phyloP scores from a whole-genome alignment of 2,888 invertebrate species.

The Teleogryllus oceanicus region DNA sequence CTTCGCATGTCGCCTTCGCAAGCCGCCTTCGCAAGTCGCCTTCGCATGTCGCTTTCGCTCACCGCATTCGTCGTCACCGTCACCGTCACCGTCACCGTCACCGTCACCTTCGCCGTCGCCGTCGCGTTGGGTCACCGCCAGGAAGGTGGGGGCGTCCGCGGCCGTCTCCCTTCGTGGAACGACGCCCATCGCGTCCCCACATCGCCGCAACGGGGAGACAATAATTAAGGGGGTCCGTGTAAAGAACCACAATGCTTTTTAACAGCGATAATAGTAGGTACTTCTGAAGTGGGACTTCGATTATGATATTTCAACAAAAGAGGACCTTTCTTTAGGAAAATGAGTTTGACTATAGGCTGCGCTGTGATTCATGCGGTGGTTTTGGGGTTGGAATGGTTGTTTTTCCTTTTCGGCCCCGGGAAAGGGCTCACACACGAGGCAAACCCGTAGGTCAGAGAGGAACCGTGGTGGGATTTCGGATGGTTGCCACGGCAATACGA shows the following conservation, averaged over 20 bases:
- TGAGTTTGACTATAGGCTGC: conserved; percentile 18
- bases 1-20: no score
- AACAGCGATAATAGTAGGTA: not conserved
- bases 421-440: not conserved
- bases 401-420: not conserved
- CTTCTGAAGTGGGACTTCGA: conserved; percentile 9
- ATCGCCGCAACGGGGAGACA: not conserved
- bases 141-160: not conserved
- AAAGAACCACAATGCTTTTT: not conserved
- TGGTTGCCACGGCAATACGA: no score
- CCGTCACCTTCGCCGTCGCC: no score
- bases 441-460: not conserved
- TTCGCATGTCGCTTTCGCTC: no score
- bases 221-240: not conserved
- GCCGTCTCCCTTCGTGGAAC: not conserved
- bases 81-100: no score
- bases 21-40: no score
- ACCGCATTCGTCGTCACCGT: no score
- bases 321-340: conserved; percentile 1
- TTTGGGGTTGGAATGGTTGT: not conserved
- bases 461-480: not conserved
- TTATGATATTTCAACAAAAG: not conserved
- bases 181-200: not conserved
- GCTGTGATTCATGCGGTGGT: not conserved
- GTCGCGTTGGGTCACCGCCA: no score